Percentiles rank a stretch among this genome's conserved stretches.
Evolutionary conservation across 2,797 vertebrate genomes (phyloP).

Genomic region (Phalloptychus januarius): DNA sequence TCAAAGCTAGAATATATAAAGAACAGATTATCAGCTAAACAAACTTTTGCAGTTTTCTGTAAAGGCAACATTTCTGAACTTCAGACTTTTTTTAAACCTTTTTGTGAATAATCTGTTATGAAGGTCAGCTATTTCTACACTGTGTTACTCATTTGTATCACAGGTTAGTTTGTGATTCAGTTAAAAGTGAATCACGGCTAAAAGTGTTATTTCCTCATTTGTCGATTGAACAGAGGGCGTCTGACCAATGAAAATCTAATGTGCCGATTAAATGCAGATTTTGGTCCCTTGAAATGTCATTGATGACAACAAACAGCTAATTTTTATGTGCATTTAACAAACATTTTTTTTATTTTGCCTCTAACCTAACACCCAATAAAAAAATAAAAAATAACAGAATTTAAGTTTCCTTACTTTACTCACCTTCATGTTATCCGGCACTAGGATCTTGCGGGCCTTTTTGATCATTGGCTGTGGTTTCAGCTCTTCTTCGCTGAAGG

Average conservation of each 20-base stretch:
- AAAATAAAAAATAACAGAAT: neutral
- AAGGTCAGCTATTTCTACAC: slow-evolving; percentile 5
- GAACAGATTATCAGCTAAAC: neutral
- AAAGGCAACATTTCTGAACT: neutral
- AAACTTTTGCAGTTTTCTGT: neutral
- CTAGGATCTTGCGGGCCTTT: slow-evolving; percentile 92
- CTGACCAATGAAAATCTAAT: neutral
- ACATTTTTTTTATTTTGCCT: neutral
- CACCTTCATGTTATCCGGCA: slow-evolving; percentile 91
- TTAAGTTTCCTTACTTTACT: slow-evolving; percentile 3
- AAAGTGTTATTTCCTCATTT: neutral
- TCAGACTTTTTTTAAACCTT: neutral
- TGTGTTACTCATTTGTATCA: neutral
- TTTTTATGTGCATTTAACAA: neutral
- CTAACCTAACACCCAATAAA: neutral
- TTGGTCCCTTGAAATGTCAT: neutral
- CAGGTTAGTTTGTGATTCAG: neutral
- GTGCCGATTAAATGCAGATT: neutral
- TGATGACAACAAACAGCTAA: neutral
- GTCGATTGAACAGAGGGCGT: neutral
- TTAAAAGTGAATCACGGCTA: neutral
- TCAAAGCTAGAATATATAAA: neutral
- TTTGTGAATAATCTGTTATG: slow-evolving; percentile 3
- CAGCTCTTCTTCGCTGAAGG: slow-evolving; percentile 90
- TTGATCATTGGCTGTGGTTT: slow-evolving; percentile 95